A percentile compares a stretch with the other conserved stretches of the same genome.
These are phyloP conservation scores for Machimus rusticus DNA, from an alignment of 2,888 invertebrate genomes.

Conservation along the genomic window DNA sequence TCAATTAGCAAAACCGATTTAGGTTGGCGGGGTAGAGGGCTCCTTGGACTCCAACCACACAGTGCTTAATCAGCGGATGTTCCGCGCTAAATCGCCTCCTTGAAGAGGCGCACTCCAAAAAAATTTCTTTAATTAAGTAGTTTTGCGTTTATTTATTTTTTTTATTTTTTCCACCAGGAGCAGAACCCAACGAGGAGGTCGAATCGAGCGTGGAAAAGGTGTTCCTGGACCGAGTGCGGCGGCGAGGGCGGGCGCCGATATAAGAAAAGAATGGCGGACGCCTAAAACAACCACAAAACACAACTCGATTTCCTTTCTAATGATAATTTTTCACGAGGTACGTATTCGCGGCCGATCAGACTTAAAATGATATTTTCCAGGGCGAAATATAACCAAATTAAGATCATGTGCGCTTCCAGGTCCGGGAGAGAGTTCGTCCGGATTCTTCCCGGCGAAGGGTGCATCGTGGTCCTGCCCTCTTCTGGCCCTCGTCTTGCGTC, in stretches of 20 bases:
- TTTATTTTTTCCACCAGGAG: not conserved
- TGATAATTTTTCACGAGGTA: constrained; percentile 51
- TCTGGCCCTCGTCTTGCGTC: not conserved
- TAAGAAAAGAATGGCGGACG: constrained; percentile 19
- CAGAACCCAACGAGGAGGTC: not conserved
- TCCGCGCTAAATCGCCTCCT: not conserved
- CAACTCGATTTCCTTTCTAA: constrained; percentile 48
- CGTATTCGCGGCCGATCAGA: constrained; percentile 64
- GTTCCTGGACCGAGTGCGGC: not conserved
- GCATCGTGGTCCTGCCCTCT: constrained; percentile 9
- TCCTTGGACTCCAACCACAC: not conserved
- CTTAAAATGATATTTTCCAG: constrained; percentile 63
- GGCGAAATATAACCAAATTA: constrained; percentile 54
- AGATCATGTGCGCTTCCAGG: constrained; percentile 59
- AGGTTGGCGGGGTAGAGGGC: not conserved
- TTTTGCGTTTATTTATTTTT: constrained; percentile 16
- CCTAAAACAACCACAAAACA: constrained; percentile 37
- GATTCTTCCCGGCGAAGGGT: constrained; percentile 1
- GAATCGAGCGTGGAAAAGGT: not conserved
- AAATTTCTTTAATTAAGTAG: constrained; percentile 11
- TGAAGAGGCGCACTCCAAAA: not conserved
- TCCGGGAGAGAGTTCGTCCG: not conserved
- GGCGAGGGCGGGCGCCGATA: not conserved
- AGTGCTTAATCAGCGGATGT: not conserved
- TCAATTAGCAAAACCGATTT: not conserved